These are phyloP conservation scores for Microcebus lehilahytsara DNA, from an alignment of 2,113 vertebrate genomes.

Conservation along the genomic window DNA sequence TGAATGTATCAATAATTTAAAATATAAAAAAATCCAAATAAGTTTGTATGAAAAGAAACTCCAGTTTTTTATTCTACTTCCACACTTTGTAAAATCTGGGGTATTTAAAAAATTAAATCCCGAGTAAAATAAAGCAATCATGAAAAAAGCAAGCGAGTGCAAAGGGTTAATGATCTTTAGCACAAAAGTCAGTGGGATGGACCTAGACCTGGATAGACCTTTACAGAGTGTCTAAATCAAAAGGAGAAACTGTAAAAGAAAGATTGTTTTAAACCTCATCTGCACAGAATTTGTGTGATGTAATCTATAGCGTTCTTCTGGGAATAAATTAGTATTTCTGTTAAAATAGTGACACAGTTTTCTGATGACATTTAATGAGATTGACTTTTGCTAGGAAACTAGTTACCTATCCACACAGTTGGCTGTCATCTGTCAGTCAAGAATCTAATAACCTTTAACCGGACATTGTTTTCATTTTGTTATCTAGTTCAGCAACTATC, in stretches of 20 bases:
- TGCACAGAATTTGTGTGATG: background rate
- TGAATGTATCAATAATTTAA: too few species aligned
- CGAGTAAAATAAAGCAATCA: too few species aligned
- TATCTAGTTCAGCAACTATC: background rate
- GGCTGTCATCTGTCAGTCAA: background rate
- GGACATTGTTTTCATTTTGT: background rate
- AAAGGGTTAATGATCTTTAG: background rate
- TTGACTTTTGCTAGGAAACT: background rate
- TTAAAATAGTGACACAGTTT: background rate
- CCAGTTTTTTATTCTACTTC: too few species aligned
- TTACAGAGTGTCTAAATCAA: background rate
- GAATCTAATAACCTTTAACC: background rate
- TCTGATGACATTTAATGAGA: background rate
- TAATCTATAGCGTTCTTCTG: background rate
- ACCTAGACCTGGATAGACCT: background rate
- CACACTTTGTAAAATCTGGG: too few species aligned
- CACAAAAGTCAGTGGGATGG: background rate
- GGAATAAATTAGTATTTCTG: conserved; percentile 15
- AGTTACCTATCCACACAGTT: background rate
- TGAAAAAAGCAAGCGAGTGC: too few species aligned
- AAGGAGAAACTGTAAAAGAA: background rate
- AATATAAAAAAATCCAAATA: too few species aligned
- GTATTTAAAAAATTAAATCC: too few species aligned
- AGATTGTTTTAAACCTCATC: background rate
- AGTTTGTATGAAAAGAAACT: too few species aligned